Conservation (phyloP, 2,113 vertebrate genomes). For the Rhinichthys klamathensis region DNA sequence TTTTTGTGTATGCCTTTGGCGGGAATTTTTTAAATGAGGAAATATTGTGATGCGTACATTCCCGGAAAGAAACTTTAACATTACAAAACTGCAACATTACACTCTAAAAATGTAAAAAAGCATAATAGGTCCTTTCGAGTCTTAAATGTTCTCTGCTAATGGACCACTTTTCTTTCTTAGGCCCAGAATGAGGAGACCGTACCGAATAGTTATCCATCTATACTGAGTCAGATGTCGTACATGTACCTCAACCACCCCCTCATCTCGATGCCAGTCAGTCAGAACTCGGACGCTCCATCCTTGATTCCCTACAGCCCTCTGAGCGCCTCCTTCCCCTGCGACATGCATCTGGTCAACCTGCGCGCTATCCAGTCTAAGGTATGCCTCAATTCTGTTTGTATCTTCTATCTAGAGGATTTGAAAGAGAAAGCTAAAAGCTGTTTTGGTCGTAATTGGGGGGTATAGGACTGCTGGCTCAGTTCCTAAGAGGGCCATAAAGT, state of each 20-base stretch:
- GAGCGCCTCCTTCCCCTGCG: constrained; percentile 83
- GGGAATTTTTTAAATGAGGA: no score
- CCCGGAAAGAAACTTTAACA: no score
- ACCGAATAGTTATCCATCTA: constrained; percentile 83
- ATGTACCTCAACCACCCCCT: constrained; percentile 84
- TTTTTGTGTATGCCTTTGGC: no score
- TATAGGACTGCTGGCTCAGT: neutral
- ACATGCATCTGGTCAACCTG: constrained; percentile 88
- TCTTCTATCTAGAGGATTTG: neutral
- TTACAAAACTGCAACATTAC: no score
- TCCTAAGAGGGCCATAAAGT: constrained; percentile 11
- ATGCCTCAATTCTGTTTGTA: constrained; percentile 37
- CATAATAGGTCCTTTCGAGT: no score
- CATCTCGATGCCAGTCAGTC: constrained; percentile 76
- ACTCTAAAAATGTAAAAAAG: no score
- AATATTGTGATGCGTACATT: no score
- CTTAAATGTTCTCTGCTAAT: neutral
- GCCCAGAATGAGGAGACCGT: constrained; percentile 75
- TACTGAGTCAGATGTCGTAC: constrained; percentile 84
- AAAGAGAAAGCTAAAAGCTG: constrained; percentile 9
- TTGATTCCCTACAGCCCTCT: constrained; percentile 79
- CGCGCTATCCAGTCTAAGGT: constrained; percentile 88
- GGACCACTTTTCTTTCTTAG: constrained; percentile 31
- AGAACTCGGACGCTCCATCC: constrained; percentile 58
- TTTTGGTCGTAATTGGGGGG: neutral